Base-by-base conservation (phyloP, 2,888 invertebrate genomes). In the Drosophila ustulata region DNA sequence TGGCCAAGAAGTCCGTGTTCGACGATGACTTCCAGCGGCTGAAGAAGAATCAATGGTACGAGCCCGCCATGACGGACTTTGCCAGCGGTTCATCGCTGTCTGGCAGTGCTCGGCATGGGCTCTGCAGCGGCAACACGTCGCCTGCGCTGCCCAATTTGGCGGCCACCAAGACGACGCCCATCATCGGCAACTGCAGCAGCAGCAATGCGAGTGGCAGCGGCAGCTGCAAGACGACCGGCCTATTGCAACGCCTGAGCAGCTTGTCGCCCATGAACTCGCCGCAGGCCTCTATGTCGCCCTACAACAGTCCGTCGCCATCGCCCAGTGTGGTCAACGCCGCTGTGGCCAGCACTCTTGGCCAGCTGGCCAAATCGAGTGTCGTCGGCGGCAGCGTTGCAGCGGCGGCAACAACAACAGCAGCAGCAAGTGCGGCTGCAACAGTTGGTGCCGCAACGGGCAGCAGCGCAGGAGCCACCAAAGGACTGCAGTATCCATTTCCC, bases 1-100 rank as follows among this genome's bases (percentile, higher is more conserved):
- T 98, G 88, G 97, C 98, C 4, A 97, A 97, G 92, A 95, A 96
- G 74, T 98, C 98, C 56, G 97, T 99, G 58, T 98, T 99, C 92
- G 99, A 99, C 91, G 98, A 98, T 92, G 99, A 99, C 92, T 95
- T 96, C 43, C 98, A 98, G 92, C 94, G 99, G 37, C 93, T 99
- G 66, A 98, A 98, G 92, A 97, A 97, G 88, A 94, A 95, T 90
- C 95, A 98, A 92, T 95, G 97, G 93, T 95, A 97, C 93, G 95
- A 98, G 93, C 95, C 94, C 70, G 26, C 79, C 3, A 63, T 74
- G 13, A 66, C 80, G 0, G 91, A 91, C 18, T 77, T 70, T 9
- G 62, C 46, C 49, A 25, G 67, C 7, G 58, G 75, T 13, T 65
- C 78, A 3, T 47, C 66, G 11, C 13, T 56, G 1, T 41, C 69